These are phyloP conservation scores for Scomber colias DNA, from an alignment of 2,113 vertebrate species.

Conservation along the genomic window DNA sequence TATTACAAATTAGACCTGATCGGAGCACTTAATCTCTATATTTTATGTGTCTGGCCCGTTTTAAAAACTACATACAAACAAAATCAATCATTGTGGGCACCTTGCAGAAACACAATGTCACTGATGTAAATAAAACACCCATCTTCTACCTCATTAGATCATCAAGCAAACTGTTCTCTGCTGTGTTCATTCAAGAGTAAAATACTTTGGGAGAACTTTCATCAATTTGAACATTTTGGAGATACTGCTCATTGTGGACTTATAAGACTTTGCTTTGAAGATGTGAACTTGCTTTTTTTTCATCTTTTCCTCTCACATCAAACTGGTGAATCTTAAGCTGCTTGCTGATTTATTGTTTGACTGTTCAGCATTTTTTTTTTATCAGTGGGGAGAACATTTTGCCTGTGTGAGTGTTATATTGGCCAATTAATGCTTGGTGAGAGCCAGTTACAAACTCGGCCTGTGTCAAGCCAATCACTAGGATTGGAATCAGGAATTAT, in stretches of 20 bases:
- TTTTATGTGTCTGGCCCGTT: background rate
- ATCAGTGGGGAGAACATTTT: background rate
- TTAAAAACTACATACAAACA: background rate
- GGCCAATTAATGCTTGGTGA: no score
- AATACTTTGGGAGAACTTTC: no score
- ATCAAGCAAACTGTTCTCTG: background rate
- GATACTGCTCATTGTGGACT: background rate
- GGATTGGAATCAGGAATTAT: background rate
- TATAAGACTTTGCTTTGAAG: background rate
- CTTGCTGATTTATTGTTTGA: background rate
- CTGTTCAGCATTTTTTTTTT: background rate
- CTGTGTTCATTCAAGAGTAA: background rate
- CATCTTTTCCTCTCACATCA: background rate
- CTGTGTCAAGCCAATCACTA: background rate
- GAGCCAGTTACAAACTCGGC: no score
- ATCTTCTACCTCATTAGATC: background rate
- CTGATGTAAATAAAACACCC: background rate
- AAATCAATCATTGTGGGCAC: background rate
- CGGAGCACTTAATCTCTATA: constrained; percentile 37
- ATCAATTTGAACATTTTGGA: no score
- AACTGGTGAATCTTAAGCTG: background rate
- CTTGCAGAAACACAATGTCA: background rate
- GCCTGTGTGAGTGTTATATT: background rate
- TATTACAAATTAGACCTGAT: constrained; percentile 46
- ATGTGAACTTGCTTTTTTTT: background rate